Conservation (phyloP, 2,888 invertebrate species). For the Maniola hyperantus region DNA sequence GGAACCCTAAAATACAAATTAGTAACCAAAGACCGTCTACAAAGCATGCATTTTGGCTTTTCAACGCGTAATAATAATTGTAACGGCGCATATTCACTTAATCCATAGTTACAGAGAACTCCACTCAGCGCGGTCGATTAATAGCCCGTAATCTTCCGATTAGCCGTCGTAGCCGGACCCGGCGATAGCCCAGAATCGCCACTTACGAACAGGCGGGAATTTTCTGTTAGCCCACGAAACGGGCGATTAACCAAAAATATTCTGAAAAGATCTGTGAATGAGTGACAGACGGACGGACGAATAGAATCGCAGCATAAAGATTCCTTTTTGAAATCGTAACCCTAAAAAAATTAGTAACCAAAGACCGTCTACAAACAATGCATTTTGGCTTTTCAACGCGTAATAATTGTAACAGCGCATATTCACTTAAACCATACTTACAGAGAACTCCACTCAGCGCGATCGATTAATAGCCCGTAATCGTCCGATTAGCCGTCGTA, state of each 20-base stretch:
- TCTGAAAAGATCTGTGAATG: no score
- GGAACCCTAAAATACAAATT: not conserved
- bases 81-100: slow-evolving; percentile 23
- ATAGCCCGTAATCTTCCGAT: slow-evolving; percentile 15
- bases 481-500: not conserved
- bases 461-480: slow-evolving; percentile 25
- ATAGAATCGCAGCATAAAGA: not conserved
- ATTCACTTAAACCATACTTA: slow-evolving; percentile 30
- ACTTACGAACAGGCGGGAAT: slow-evolving; percentile 28
- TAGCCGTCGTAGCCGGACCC: not conserved
- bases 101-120: slow-evolving; percentile 34
- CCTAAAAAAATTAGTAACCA: not conserved
- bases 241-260: not conserved
- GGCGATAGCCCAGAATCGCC: slow-evolving; percentile 25
- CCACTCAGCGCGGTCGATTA: slow-evolving; percentile 29
- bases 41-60: not conserved
- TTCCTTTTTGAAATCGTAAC: not conserved
- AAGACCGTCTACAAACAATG: not conserved
- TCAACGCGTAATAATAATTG: slow-evolving; percentile 16
- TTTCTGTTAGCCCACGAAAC: not conserved
- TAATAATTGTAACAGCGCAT: slow-evolving; percentile 16
- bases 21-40: not conserved
- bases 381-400: slow-evolving; percentile 9
- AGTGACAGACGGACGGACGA: no score
- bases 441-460: slow-evolving; percentile 33